These are phyloP conservation scores for Chrysochloris asiatica DNA, from an alignment of 2,113 vertebrate species.

Conservation along the genomic window DNA sequence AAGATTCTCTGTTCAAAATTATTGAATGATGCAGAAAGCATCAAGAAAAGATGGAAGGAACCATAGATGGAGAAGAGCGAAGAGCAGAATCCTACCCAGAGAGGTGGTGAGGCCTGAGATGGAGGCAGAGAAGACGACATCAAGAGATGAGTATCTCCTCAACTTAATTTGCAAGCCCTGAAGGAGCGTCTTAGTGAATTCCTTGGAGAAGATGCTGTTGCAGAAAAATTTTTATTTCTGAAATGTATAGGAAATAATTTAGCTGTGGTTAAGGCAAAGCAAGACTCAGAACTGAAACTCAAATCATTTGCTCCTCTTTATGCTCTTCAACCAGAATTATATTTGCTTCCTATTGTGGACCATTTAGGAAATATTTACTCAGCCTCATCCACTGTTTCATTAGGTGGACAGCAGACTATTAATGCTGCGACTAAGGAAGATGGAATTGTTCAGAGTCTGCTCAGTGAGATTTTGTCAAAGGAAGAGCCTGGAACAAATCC, in stretches of 20 bases:
- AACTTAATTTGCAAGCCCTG: constrained; percentile 88
- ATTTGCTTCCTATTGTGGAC: constrained; percentile 88
- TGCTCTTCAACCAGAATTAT: constrained; percentile 92
- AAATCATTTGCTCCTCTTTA: constrained; percentile 93
- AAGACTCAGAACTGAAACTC: constrained; percentile 92
- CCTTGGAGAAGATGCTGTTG: constrained; percentile 84
- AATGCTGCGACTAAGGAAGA: constrained; percentile 72
- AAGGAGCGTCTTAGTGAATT: constrained; percentile 86
- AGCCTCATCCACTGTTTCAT: constrained; percentile 77
- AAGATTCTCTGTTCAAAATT: too few relatives aligned
- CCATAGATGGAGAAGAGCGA: too few relatives aligned
- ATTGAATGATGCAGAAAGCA: too few relatives aligned
- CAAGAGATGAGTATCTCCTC: constrained; percentile 91
- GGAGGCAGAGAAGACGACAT: too few relatives aligned
- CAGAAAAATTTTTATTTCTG: constrained; percentile 91
- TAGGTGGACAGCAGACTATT: constrained; percentile 80
- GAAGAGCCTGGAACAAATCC: constrained; percentile 83
- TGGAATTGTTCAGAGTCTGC: constrained; percentile 67
- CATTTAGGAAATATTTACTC: constrained; percentile 85
- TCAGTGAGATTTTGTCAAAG: constrained; percentile 74
- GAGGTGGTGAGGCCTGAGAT: too few relatives aligned
- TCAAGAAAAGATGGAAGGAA: too few relatives aligned
- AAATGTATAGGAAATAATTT: constrained; percentile 94
- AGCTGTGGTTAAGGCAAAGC: constrained; percentile 92
- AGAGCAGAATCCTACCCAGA: too few relatives aligned